Evolutionary conservation across 2,113 vertebrate species (phyloP).

Genomic region (Sprattus sprattus): DNA sequence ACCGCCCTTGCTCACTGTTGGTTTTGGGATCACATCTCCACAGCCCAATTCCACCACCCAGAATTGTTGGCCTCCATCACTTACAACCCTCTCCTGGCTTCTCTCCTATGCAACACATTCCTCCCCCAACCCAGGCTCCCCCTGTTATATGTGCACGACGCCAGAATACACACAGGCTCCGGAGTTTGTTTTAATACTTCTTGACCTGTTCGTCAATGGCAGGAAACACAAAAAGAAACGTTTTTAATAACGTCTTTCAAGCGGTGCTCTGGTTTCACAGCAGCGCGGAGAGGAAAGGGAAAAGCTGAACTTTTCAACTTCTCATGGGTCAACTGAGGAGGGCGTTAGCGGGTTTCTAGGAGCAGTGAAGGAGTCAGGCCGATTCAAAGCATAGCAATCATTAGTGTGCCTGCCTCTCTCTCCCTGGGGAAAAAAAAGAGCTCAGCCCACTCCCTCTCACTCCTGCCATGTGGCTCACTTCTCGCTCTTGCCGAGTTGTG

Average conservation of each 20-base stretch:
- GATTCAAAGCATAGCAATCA: not conserved
- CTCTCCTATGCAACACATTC: constrained; percentile 6
- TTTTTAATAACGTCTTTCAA: constrained; percentile 7
- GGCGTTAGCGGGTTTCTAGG: not conserved
- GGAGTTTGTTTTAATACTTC: not conserved
- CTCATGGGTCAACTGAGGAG: not conserved
- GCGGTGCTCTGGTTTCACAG: not conserved
- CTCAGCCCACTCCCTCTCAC: not conserved
- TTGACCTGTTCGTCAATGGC: not conserved
- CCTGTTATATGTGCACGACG: not conserved
- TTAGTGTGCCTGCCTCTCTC: not conserved
- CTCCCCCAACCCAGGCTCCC: not conserved
- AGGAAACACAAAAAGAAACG: not conserved
- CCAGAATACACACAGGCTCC: not conserved
- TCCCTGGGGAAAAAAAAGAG: not conserved
- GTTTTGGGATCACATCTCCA: not conserved
- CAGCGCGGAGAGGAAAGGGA: not conserved
- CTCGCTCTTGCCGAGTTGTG: not conserved
- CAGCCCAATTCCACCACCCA: not conserved
- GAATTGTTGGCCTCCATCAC: not conserved
- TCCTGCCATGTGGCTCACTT: not conserved
- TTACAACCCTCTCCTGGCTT: not conserved
- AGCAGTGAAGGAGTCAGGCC: not conserved
- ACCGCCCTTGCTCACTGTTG: not conserved
- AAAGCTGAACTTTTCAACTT: not conserved